Evolutionary conservation across 2,113 vertebrate genomes (phyloP).

Genomic region (Barnardius zonarius): DNA sequence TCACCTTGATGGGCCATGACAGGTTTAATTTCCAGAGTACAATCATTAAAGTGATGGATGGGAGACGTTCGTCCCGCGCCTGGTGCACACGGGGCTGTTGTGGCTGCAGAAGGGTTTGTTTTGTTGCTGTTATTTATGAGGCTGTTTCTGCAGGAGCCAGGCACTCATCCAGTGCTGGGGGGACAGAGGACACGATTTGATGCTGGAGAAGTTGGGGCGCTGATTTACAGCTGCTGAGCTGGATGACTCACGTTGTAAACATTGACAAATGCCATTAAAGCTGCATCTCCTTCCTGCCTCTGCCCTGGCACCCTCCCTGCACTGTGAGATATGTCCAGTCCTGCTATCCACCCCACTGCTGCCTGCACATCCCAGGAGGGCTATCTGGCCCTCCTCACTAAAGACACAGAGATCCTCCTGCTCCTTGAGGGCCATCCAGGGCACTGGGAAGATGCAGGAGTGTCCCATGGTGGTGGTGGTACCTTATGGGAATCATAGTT

Average conservation of each 20-base stretch:
- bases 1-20: conserved; percentile 61
- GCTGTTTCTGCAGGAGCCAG: conserved; percentile 46
- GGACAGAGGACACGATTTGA: not conserved
- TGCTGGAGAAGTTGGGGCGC: not conserved
- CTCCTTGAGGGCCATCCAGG: not conserved
- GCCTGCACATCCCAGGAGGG: fast-evolving
- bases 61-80: not conserved
- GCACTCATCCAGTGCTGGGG: conserved; percentile 21
- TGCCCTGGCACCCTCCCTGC: not conserved
- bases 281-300: conserved; percentile 14
- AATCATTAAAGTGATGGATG: conserved; percentile 74
- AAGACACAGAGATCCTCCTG: too few species aligned
- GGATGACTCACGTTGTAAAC: conserved; percentile 60
- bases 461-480: not conserved
- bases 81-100: not conserved
- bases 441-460: not conserved
- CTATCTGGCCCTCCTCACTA: fast-evolving
- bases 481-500: not conserved
- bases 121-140: conserved; percentile 69
- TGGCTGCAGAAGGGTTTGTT: conserved; percentile 10
- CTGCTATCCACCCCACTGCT: fast-evolving
- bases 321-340: not conserved
- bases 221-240: conserved; percentile 60
- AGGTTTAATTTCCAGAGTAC: conserved; percentile 78
- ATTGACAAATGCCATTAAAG: conserved; percentile 54